Conservation (phyloP, 1,140 invertebrate species). For the Phthorimaea operculella region DNA sequence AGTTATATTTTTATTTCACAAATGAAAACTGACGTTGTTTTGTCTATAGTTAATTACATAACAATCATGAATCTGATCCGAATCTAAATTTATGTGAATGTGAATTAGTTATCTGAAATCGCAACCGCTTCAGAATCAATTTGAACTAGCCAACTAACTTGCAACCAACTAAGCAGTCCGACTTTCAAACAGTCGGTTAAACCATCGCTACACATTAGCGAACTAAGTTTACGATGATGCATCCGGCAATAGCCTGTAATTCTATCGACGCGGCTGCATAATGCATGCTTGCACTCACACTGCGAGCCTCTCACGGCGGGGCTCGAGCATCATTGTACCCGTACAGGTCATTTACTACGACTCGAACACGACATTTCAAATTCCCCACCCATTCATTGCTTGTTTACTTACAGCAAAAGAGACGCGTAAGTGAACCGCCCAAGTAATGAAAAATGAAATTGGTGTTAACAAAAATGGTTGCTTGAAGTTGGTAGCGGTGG, state of each 20-base stretch:
- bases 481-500: conserved; percentile 16
- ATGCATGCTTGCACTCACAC: conserved; percentile 50
- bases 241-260: conserved; percentile 31
- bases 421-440: no score
- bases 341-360: conserved; percentile 23
- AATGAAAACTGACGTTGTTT: no score
- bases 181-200: conserved; percentile 15
- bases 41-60: no score
- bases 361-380: not conserved
- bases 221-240: conserved; percentile 46
- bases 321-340: conserved; percentile 15
- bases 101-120: no score
- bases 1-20: no score
- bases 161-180: no score
- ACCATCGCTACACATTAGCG: conserved; percentile 31
- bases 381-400: not conserved
- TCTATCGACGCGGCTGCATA: conserved; percentile 47
- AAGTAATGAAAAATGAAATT: not conserved
- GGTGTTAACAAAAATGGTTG: not conserved
- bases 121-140: no score
- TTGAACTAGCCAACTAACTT: no score
- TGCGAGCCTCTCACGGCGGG: conserved; percentile 18
- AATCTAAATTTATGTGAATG: no score
- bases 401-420: not conserved
- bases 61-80: no score